Percentiles rank a stretch among this genome's conserved stretches.
Conservation (phyloP, 2,113 vertebrate species). For the Mormyrus iriodes region DNA sequence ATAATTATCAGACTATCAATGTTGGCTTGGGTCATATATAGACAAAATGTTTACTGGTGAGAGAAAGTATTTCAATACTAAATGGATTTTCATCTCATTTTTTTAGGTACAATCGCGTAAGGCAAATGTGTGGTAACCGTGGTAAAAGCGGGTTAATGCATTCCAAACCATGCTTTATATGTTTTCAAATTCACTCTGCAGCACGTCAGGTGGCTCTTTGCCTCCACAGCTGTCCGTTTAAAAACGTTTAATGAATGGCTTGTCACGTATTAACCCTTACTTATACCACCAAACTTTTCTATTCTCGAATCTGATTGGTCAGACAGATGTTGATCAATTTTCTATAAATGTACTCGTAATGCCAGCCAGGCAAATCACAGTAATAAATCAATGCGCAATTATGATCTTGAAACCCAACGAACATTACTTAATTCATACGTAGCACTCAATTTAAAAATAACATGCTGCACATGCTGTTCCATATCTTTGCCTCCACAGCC, state of each 20-base stretch:
- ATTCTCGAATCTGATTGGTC: not conserved
- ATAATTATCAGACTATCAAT: too few relatives aligned
- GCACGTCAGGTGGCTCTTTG: not conserved
- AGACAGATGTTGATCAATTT: not conserved
- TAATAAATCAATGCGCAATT: not conserved
- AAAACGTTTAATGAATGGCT: not conserved
- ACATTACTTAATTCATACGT: not conserved
- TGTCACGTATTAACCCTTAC: not conserved
- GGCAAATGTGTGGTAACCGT: not conserved
- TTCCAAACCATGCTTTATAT: not conserved
- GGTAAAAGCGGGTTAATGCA: not conserved
- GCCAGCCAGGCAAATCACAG: not conserved
- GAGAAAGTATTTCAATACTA: not conserved
- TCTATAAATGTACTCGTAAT: not conserved
- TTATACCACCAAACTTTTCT: not conserved
- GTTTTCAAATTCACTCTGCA: not conserved
- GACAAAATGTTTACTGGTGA: too few relatives aligned
- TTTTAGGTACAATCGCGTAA: not conserved
- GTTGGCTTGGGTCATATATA: too few relatives aligned
- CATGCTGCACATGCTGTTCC: not conserved
- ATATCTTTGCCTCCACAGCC: not conserved
- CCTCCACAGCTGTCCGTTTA: not conserved
- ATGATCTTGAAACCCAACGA: not conserved
- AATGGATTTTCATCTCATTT: not conserved
- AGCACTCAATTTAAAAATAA: not conserved